A percentile compares a stretch with the other conserved stretches of the same genome.
Conservation (phyloP, 1,140 invertebrate genomes). For the Drosophila sp. region DNA sequence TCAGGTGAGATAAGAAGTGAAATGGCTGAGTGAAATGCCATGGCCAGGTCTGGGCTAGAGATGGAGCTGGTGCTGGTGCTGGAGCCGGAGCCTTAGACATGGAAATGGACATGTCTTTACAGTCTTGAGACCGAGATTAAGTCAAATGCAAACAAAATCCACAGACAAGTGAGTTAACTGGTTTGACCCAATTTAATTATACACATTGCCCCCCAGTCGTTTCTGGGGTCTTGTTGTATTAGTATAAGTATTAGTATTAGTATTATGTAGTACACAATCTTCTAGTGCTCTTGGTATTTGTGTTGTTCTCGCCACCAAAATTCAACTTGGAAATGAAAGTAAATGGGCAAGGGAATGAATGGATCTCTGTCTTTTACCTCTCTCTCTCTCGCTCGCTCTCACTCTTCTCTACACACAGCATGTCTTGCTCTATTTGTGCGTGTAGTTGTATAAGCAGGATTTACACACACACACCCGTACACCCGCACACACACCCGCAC, state of each 20-base stretch:
- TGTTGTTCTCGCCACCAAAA: slow-evolving; percentile 70
- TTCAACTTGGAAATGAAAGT: slow-evolving; percentile 23
- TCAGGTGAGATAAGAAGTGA: background rate
- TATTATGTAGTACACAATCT: slow-evolving; percentile 21
- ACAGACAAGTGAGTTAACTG: slow-evolving; percentile 79
- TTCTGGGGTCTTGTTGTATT: slow-evolving; percentile 11
- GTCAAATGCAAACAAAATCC: slow-evolving; percentile 78
- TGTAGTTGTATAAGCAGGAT: slow-evolving; percentile 7
- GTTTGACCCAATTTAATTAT: slow-evolving; percentile 80
- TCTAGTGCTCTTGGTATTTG: slow-evolving; percentile 55
- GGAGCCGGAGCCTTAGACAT: background rate
- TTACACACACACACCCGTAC: slow-evolving; percentile 25
- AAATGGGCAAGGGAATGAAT: background rate
- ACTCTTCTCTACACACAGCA: background rate
- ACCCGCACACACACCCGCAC: slow-evolving; percentile 28
- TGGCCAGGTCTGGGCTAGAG: slow-evolving; percentile 6
- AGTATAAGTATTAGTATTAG: slow-evolving; percentile 37
- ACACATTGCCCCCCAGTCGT: slow-evolving; percentile 34
- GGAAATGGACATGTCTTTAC: slow-evolving; percentile 9
- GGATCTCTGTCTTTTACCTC: background rate
- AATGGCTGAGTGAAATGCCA: background rate
- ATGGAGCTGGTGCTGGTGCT: no score
- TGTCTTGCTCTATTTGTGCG: background rate
- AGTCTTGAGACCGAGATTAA: slow-evolving; percentile 57
- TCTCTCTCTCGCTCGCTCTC: background rate